A percentile compares a stretch with the other conserved stretches of the same genome.
Conservation (phyloP, 2,113 vertebrate genomes). For the Smithornis capensis region DNA sequence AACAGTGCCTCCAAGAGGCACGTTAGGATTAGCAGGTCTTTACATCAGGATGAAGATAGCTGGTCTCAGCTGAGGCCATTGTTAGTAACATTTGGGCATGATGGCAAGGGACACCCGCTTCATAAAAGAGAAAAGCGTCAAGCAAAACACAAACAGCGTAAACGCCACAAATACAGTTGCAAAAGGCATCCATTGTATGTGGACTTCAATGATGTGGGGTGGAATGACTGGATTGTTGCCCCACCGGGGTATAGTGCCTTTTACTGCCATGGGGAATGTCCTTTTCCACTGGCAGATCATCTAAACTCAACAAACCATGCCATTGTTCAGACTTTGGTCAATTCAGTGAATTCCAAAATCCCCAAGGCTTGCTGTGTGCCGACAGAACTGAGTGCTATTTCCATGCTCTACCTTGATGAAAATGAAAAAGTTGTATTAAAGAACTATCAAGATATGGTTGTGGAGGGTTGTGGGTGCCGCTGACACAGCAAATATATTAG, state of each 20-base stretch:
- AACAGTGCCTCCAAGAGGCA: slow-evolving; percentile 81
- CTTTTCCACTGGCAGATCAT: slow-evolving; percentile 95
- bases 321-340: slow-evolving; percentile 98
- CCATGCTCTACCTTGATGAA: slow-evolving; percentile 97
- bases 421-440: slow-evolving; percentile 98
- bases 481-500: slow-evolving; percentile 78
- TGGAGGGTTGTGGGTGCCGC: slow-evolving; percentile 97
- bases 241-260: slow-evolving; percentile 96
- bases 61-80: slow-evolving; percentile 92
- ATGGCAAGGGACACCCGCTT: slow-evolving; percentile 90
- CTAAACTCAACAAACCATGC: slow-evolving; percentile 99
- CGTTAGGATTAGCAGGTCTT: slow-evolving; percentile 93
- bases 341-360: slow-evolving; percentile 97
- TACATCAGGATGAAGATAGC: slow-evolving; percentile 88
- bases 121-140: slow-evolving; percentile 92
- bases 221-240: slow-evolving; percentile 99
- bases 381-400: slow-evolving; percentile 97
- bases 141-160: slow-evolving; percentile 85
- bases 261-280: slow-evolving; percentile 98
- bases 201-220: slow-evolving; percentile 98
- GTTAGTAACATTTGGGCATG: slow-evolving; percentile 94
- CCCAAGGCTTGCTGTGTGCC: slow-evolving; percentile 98
- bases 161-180: slow-evolving; percentile 92
- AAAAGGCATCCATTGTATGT: slow-evolving; percentile 93
- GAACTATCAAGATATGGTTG: slow-evolving; percentile 99